Conservation (phyloP, 2,797 vertebrate species). For the Alca torda region DNA sequence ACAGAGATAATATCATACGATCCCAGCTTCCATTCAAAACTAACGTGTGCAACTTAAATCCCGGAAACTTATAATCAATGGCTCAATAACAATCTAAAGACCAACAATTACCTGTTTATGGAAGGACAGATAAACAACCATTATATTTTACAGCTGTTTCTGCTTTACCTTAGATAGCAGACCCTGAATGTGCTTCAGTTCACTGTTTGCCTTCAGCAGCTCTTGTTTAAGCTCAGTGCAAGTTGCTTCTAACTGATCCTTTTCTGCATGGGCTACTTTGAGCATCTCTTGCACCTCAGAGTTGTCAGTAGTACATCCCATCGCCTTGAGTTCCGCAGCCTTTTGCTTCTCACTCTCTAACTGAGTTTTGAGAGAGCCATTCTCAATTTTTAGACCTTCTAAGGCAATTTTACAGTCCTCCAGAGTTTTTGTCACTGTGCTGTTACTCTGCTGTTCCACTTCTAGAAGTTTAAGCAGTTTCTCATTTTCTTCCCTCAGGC, state of each 20-base stretch:
- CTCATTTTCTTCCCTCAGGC: conserved; percentile 84
- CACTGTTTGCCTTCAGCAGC: conserved; percentile 83
- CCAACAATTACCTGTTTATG: not conserved
- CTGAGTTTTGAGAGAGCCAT: conserved; percentile 84
- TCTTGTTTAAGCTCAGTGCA: conserved; percentile 87
- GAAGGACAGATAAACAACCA: not conserved
- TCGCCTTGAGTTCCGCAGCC: conserved; percentile 78
- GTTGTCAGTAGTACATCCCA: conserved; percentile 73
- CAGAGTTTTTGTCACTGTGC: conserved; percentile 68
- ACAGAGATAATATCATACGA: fast-evolving
- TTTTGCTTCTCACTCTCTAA: conserved; percentile 90
- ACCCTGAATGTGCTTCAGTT: conserved; percentile 79
- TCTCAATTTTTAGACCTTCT: conserved; percentile 86
- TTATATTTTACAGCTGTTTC: not conserved
- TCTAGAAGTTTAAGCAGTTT: conserved; percentile 80
- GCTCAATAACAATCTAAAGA: not conserved
- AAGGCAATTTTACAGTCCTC: conserved; percentile 79
- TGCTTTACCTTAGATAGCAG: conserved; percentile 85
- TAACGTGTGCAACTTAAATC: not conserved
- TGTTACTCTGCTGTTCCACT: conserved; percentile 75
- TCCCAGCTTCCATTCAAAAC: not conserved
- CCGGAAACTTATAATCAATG: not conserved
- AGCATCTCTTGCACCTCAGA: conserved; percentile 85
- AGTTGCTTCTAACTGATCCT: conserved; percentile 84
- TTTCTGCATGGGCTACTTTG: conserved; percentile 84